phyloP scores from a whole-genome alignment of 2,797 vertebrate genomes.

The Schizopygopsis malacanthus region DNA sequence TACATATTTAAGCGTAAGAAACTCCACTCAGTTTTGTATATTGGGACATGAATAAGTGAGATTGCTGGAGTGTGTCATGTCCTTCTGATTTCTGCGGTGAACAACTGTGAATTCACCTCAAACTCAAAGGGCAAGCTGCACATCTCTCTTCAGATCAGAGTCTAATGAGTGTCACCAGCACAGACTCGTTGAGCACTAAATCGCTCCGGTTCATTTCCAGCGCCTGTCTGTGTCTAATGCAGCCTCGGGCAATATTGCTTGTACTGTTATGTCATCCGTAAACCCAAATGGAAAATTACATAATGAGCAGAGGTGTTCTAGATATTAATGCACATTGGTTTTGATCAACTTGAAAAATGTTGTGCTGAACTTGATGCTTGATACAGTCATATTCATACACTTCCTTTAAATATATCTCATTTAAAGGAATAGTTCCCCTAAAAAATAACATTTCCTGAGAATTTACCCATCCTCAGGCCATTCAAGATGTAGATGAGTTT shows the following conservation, averaged over 20 bases:
- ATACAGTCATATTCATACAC: not conserved
- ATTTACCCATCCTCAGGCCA: not conserved
- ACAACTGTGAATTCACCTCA: not conserved
- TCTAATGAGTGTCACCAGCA: not conserved
- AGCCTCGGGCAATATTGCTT: slow-evolving; percentile 6
- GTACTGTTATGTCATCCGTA: slow-evolving; percentile 29
- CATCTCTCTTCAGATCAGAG: slow-evolving; percentile 9
- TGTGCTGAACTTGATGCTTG: not conserved
- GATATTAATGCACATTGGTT: not conserved
- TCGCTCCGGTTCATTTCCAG: slow-evolving; percentile 11
- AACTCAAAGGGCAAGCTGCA: not conserved
- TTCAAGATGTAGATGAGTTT: not conserved
- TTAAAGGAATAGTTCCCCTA: not conserved
- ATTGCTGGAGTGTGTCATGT: not conserved
- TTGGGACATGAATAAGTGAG: not conserved
- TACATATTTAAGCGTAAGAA: slow-evolving; percentile 24
- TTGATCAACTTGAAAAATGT: not conserved
- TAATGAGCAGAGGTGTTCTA: slow-evolving; percentile 9
- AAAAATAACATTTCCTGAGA: too few species aligned
- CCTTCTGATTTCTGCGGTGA: not conserved
- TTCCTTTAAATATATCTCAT: too few species aligned
- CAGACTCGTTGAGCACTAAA: not conserved
- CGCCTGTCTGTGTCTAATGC: not conserved
- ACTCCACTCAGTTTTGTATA: slow-evolving; percentile 17
- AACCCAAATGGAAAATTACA: not conserved